Evolutionary conservation across 2,888 invertebrate species (phyloP).

Genomic region (Stenodema calcarata): DNA sequence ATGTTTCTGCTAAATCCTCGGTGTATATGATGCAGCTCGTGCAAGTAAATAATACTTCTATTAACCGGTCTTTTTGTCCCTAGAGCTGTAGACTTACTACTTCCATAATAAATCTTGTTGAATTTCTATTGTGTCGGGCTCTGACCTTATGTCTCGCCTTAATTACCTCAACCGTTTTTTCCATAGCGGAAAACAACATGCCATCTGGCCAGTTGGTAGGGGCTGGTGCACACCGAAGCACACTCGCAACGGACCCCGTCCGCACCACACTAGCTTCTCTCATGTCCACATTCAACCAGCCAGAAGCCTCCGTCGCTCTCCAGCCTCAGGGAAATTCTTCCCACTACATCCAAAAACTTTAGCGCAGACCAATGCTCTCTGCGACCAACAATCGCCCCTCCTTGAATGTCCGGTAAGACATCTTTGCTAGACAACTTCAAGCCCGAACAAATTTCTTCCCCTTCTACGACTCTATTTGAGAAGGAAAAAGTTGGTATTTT

Average conservation of each 20-base stretch:
- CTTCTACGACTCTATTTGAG: not conserved
- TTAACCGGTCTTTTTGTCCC: too few relatives aligned
- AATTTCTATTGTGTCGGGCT: too few relatives aligned
- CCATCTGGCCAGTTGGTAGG: conserved; percentile 56
- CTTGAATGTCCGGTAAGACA: conserved; percentile 3
- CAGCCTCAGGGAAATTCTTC: conserved; percentile 32
- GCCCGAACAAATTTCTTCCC: not conserved
- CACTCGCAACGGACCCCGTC: conserved; percentile 63
- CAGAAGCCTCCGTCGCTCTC: conserved; percentile 53
- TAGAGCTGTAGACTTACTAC: too few relatives aligned
- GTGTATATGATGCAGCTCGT: too few relatives aligned
- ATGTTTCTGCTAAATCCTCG: too few relatives aligned
- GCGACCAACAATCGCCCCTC: not conserved
- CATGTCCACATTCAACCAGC: conserved; percentile 64
- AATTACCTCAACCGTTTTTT: not conserved
- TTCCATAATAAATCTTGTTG: too few relatives aligned
- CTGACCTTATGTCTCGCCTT: too few relatives aligned
- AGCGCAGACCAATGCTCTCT: not conserved
- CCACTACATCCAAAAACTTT: not conserved
- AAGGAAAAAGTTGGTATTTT: not conserved
- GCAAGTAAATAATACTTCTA: too few relatives aligned
- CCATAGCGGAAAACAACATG: conserved; percentile 13
- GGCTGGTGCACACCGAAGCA: conserved; percentile 59
- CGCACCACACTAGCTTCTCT: conserved; percentile 64
- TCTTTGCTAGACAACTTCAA: not conserved